Percentiles rank a stretch among this genome's conserved stretches.
Conservation (phyloP, 2,888 invertebrate genomes). For the Troides helena region DNA sequence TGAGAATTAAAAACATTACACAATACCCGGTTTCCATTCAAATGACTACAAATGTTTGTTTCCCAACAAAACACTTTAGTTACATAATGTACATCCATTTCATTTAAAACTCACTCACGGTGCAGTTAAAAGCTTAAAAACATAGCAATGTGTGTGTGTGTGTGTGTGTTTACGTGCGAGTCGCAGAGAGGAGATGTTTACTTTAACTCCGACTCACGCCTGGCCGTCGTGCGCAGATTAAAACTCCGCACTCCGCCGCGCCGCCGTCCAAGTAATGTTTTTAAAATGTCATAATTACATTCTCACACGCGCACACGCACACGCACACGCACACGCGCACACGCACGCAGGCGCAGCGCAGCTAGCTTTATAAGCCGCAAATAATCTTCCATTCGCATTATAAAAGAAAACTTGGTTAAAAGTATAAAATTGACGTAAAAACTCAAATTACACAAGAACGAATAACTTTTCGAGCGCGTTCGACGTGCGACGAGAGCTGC, state of each 20-base stretch:
- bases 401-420: slow-evolving; percentile 14
- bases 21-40: no score
- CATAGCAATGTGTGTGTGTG: no score
- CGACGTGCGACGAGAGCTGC: no score
- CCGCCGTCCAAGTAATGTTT: slow-evolving; percentile 14
- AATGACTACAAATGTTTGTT: no score
- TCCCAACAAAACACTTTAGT: no score
- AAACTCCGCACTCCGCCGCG: neutral
- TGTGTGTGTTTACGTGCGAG: no score
- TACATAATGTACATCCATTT: no score
- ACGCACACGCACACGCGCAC: neutral
- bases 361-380: slow-evolving; percentile 10
- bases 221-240: neutral
- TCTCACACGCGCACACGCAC: neutral
- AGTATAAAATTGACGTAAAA: slow-evolving; percentile 6
- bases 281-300: slow-evolving; percentile 28
- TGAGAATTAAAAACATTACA: no score
- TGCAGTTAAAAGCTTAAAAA: no score
- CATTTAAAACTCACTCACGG: no score
- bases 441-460: neutral
- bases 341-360: slow-evolving; percentile 1
- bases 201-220: neutral
- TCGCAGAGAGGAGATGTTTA: neutral
- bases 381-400: slow-evolving; percentile 24
- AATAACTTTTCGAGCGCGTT: no score